These are phyloP conservation scores for Chaenogobius annularis DNA, from an alignment of 2,113 vertebrate species.

Conservation along the genomic window DNA sequence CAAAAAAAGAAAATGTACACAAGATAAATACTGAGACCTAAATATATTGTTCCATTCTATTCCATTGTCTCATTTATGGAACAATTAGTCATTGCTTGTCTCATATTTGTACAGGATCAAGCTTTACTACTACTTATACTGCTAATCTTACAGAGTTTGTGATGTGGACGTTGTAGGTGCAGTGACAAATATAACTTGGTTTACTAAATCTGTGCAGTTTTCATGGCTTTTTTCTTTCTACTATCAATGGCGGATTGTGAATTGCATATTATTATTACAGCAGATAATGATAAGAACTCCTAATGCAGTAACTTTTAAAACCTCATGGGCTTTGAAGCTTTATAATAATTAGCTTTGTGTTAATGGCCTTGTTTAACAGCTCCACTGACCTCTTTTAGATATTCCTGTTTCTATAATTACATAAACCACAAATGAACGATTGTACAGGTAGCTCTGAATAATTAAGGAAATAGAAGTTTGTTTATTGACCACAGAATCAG, in stretches of 20 bases:
- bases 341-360: conserved; percentile 68
- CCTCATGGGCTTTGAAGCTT: conserved; percentile 56
- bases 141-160: conserved; percentile 23
- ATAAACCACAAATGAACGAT: neutral
- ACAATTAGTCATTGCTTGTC: neutral
- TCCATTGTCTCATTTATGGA: too few species aligned
- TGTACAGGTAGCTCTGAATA: neutral
- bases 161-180: conserved; percentile 43
- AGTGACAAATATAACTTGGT: conserved; percentile 54
- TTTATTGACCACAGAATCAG: too few species aligned
- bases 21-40: too few species aligned
- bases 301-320: conserved; percentile 64
- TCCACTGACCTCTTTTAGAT: conserved; percentile 54
- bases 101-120: neutral
- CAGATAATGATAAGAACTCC: conserved; percentile 39
- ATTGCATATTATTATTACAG: conserved; percentile 11
- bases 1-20: too few species aligned
- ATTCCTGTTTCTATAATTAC: conserved; percentile 50
- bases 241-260: conserved; percentile 37
- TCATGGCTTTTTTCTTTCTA: conserved; percentile 56
- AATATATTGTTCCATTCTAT: too few species aligned
- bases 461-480: neutral
- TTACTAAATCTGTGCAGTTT: conserved; percentile 54
- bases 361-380: conserved; percentile 65
- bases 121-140: neutral